Evolutionary conservation across 2,888 invertebrate genomes (phyloP).

Genomic region (Meta bourneti): DNA sequence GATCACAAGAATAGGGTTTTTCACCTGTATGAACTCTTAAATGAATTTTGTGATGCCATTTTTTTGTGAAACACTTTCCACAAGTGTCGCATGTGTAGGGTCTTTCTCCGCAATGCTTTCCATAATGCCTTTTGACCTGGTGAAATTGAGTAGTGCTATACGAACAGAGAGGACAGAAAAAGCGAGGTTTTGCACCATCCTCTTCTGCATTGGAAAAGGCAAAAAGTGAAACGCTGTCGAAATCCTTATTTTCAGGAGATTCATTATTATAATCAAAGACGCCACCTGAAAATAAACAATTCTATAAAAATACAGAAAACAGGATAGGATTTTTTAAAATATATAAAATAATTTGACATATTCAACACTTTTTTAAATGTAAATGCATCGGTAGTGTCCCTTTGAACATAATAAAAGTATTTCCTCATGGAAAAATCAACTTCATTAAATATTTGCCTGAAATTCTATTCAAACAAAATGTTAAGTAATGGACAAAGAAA

Average conservation of each 20-base stretch:
- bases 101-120: constrained; percentile 86
- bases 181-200: neutral
- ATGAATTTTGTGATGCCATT: constrained; percentile 94
- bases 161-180: constrained; percentile 37
- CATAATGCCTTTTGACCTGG: constrained; percentile 51
- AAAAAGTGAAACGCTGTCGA: constrained; percentile 12
- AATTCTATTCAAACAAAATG: no score
- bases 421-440: no score
- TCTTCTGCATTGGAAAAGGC: constrained; percentile 45
- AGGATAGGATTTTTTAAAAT: no score
- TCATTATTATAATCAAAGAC: constrained; percentile 33
- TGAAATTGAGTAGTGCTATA: constrained; percentile 24
- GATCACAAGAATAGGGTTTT: constrained; percentile 91
- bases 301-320: neutral
- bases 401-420: no score
- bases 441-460: no score
- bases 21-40: constrained; percentile 95
- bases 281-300: neutral
- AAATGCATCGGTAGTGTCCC: no score
- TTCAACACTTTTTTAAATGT: no score
- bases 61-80: constrained; percentile 94
- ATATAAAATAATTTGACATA: no score
- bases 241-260: constrained; percentile 17
- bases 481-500: neutral
- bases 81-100: constrained; percentile 95